Base-by-base conservation (phyloP, 2,113 vertebrate species). In the Podiceps cristatus region DNA sequence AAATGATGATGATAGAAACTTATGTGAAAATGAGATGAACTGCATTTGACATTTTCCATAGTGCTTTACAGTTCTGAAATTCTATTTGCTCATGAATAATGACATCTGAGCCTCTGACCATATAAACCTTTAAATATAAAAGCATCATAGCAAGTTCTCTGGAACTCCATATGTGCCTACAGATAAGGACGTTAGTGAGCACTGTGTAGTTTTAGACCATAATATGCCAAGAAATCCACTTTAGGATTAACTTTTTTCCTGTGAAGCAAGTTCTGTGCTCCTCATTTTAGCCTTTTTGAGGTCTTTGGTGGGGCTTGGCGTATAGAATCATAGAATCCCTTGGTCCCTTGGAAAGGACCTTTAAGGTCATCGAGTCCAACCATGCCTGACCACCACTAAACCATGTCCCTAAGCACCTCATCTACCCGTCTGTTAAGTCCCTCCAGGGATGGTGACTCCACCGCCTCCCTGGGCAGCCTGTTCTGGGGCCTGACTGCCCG, bases 21-120 rank as follows among this genome's bases (percentile, higher is more conserved):
- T 45, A 4, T 0, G 19, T 72, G 72, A 86, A 88, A 81, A 67
- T 72, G 47, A 86, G 52, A 56, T 60, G 22, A 95, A 63, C 59
- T 92, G 72, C 64, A 29, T 91, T 74, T 95, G 94, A 86, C 83
- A 78, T 91, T 96, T 95, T 95, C 79, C 52, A 47, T 47, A 71
- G 60, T 59, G 37, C 72, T 63, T 74, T 59, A 13, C 72, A 80
- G 50, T 92, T 84, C 90, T 88, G 73, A 89, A 81, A 69, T 86
- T 71, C 71, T 80, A 91, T 91, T 95, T 96, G 29, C 86, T 81
- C 17, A 13, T 96, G 83, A 88, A 90, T 93, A 95, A 84, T 87
- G 64, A 71, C 64, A 96, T 89, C 88, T 29, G 10, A 95, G 88
- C 49, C 68, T 71, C 60, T 88, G 64, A 92, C 88, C 12, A 0